Evolutionary conservation across 2,113 vertebrate genomes (phyloP).

Genomic region (Pardalotus punctatus): DNA sequence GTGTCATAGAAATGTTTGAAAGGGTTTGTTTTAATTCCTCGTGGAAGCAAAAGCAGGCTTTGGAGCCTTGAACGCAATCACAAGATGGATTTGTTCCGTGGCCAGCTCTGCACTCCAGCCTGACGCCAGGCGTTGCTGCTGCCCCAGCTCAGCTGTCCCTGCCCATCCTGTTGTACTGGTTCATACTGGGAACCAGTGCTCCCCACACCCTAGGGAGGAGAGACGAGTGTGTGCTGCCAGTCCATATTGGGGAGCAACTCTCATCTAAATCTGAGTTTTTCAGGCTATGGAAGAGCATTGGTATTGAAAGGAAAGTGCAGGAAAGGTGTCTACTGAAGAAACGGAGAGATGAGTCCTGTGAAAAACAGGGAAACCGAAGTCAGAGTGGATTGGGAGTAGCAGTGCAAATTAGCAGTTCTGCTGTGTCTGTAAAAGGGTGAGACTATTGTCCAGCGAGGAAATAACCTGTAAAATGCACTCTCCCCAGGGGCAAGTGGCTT

Average conservation of each 20-base stretch:
- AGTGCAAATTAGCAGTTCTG: background rate
- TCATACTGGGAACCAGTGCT: background rate
- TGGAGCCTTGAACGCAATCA: background rate
- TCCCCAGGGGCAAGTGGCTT: accelerated
- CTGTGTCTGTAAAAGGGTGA: background rate
- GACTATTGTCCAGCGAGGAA: background rate
- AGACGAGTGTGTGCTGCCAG: background rate
- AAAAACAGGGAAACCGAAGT: background rate
- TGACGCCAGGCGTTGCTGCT: background rate
- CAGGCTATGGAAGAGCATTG: background rate
- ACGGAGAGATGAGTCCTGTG: background rate
- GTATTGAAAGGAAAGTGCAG: background rate
- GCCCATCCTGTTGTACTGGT: accelerated
- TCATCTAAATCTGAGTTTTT: background rate
- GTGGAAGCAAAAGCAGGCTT: background rate
- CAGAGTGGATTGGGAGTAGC: background rate
- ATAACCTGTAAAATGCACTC: background rate
- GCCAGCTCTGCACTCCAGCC: background rate
- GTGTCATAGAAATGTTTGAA: background rate
- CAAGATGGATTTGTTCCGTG: background rate
- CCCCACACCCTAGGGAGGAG: accelerated
- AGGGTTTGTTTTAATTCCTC: conserved; percentile 16
- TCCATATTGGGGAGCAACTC: background rate
- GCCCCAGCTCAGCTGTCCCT: background rate
- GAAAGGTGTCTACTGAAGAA: background rate